Evolutionary conservation across 2,888 invertebrate species (phyloP).

Genomic region (Zootermopsis nevadensis): DNA sequence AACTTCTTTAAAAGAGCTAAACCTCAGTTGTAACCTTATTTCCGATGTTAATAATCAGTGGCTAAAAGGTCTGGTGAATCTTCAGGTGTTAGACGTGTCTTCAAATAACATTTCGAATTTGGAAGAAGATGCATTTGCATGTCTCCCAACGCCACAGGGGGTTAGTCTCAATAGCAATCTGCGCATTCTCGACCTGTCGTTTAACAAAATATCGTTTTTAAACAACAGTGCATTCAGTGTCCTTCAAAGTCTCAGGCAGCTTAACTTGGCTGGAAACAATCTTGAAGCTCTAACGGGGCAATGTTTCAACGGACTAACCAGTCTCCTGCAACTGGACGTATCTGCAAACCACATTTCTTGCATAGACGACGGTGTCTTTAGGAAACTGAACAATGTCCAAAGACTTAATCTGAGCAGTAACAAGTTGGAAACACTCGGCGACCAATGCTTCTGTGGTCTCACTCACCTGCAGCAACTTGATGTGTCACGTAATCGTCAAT

Average conservation of each 20-base stretch:
- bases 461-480: conserved; percentile 75
- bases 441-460: conserved; percentile 73
- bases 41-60: conserved; percentile 50
- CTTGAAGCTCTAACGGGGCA: conserved; percentile 69
- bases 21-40: conserved; percentile 58
- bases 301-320: conserved; percentile 71
- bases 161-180: conserved; percentile 67
- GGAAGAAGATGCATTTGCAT: conserved; percentile 64
- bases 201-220: conserved; percentile 58
- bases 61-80: conserved; percentile 50
- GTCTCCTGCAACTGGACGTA: conserved; percentile 76
- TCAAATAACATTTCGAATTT: conserved; percentile 79
- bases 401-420: conserved; percentile 80
- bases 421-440: conserved; percentile 71
- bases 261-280: conserved; percentile 77
- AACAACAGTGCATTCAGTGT: conserved; percentile 56
- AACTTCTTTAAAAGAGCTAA: conserved; percentile 54
- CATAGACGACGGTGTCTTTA: conserved; percentile 69
- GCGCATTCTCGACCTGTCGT: conserved; percentile 57
- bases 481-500: conserved; percentile 77
- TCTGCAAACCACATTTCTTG: conserved; percentile 74
- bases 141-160: conserved; percentile 67
- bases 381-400: conserved; percentile 71
- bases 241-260: conserved; percentile 62
- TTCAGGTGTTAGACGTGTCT: conserved; percentile 84